phyloP scores from a whole-genome alignment of 1,140 invertebrate species.

The Sminthurinus signatus region DNA sequence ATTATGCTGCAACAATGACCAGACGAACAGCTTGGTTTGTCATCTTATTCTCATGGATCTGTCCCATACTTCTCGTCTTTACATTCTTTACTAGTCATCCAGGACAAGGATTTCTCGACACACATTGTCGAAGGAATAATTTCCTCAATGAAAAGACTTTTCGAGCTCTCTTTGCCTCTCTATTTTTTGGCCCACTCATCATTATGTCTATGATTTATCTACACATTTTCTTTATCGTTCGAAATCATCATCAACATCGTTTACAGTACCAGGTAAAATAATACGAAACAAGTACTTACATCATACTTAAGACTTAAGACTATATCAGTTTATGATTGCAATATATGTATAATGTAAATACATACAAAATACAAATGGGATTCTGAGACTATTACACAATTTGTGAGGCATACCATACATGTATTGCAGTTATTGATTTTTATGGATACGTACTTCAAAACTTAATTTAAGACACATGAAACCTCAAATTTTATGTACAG shows the following conservation, averaged over 20 bases:
- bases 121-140: conserved; percentile 43
- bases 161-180: conserved; percentile 43
- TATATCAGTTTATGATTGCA: too few species aligned
- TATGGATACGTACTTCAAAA: too few species aligned
- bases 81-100: conserved; percentile 44
- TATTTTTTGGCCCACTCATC: conserved; percentile 49
- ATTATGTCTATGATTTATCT: conserved; percentile 55
- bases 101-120: conserved; percentile 47
- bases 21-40: conserved; percentile 47
- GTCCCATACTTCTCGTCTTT: conserved; percentile 51
- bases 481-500: too few species aligned
- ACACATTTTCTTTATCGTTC: conserved; percentile 55
- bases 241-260: conserved; percentile 50
- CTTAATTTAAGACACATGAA: too few species aligned
- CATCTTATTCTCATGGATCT: conserved; percentile 53
- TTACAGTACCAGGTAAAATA: conserved; percentile 43
- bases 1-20: conserved; percentile 55
- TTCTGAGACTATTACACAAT: too few species aligned
- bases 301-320: too few species aligned
- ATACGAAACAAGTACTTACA: too few species aligned
- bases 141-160: conserved; percentile 23
- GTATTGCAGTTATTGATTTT: too few species aligned
- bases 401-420: too few species aligned
- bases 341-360: too few species aligned
- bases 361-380: too few species aligned